Conservation (phyloP, 1,140 invertebrate species). For the Maniola jurtina region DNA sequence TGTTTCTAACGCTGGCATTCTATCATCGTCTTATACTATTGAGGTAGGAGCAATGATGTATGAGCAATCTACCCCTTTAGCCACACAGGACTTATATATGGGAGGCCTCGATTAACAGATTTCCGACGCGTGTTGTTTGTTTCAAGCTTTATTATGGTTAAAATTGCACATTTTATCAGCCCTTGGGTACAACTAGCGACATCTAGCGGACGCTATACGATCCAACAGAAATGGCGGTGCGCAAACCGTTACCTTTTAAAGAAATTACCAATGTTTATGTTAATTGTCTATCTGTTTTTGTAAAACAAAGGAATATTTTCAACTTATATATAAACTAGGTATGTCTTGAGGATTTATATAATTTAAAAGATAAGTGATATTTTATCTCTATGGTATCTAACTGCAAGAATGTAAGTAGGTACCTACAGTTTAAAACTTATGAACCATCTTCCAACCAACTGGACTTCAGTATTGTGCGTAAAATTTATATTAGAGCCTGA, state of each 20-base stretch:
- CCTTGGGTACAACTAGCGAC: constrained; percentile 28
- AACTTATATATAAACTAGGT: not conserved
- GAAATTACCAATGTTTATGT: constrained; percentile 4
- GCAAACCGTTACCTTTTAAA: constrained; percentile 4
- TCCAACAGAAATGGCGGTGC: constrained; percentile 6
- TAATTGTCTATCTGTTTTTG: constrained; percentile 9
- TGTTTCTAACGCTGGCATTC: no score
- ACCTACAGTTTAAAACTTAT: no score
- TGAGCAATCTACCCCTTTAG: no score
- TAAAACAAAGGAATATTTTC: constrained; percentile 11
- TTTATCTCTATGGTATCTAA: not conserved
- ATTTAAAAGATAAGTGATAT: not conserved
- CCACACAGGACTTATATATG: no score
- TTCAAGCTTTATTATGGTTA: constrained; percentile 15
- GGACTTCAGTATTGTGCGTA: no score
- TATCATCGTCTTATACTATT: no score
- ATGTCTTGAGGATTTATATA: constrained; percentile 3
- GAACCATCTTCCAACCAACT: no score
- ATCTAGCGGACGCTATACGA: constrained; percentile 29
- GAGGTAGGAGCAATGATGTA: no score
- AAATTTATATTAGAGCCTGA: no score
- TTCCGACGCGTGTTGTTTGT: no score
- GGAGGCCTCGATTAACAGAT: no score
- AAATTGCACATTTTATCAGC: constrained; percentile 2
- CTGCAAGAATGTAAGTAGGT: no score